Conservation (phyloP, 2,888 invertebrate species). For the Conops quadrifasciatus region DNA sequence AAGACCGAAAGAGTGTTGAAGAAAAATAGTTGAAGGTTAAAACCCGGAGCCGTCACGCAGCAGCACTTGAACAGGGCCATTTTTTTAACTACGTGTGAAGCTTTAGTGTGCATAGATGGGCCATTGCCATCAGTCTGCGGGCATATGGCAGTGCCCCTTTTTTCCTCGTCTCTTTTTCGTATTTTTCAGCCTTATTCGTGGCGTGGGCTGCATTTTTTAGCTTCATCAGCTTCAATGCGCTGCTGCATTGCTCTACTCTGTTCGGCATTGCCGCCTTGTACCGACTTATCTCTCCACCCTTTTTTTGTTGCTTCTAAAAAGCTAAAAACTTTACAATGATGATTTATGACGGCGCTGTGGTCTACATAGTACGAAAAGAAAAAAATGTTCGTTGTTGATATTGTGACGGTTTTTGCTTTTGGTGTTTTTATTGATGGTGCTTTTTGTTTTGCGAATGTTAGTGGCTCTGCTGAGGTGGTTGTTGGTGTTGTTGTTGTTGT, state of each 20-base stretch:
- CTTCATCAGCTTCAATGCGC: neutral
- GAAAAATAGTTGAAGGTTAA: neutral
- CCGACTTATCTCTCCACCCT: too few species aligned
- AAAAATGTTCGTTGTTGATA: neutral
- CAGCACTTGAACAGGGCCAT: constrained; percentile 21
- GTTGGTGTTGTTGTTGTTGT: neutral
- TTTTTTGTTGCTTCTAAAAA: constrained; percentile 20
- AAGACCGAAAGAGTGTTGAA: neutral
- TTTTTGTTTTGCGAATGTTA: neutral
- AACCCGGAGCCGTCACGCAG: neutral
- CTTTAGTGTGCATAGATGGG: neutral
- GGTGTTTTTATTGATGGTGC: neutral
- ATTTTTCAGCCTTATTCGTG: too few species aligned
- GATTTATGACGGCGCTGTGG: constrained; percentile 26
- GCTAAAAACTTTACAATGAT: constrained; percentile 28
- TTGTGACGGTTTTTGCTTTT: neutral
- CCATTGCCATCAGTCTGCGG: neutral
- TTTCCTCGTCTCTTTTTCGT: neutral
- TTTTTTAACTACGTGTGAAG: neutral
- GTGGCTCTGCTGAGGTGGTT: neutral
- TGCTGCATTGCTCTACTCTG: constrained; percentile 7
- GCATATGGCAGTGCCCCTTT: neutral
- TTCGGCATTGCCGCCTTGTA: too few species aligned
- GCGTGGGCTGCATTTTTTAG: too few species aligned
- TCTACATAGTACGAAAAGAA: too few species aligned